Base-by-base conservation (phyloP, 1,140 invertebrate genomes). In the Aphelinus atriplicis region DNA sequence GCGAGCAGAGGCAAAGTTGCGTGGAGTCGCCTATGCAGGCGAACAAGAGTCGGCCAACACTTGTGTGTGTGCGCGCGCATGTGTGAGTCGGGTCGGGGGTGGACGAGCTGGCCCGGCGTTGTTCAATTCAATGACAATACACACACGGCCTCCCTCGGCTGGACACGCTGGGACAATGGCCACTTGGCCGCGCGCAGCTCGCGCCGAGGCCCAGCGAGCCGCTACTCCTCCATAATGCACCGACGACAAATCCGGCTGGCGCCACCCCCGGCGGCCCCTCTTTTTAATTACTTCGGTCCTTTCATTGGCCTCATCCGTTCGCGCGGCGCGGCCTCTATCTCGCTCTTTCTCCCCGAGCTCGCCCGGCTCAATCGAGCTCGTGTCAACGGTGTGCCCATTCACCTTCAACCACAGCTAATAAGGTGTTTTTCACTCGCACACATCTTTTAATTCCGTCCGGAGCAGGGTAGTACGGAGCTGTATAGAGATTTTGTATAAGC, bases 71-170 rank as follows among this genome's bases (percentile, higher is more conserved):
- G 78, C 75, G 75, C 77, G 80, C 51, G 71, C 26, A 26, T 26
- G 26, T 26, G 26, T 26, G 26, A 26, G 26, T 26, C 26, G 26
- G 26, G 26, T 26, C 26, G 26, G 26, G 26, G 26, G 26, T 26
- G 26, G 26, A 26, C 26, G 26, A 26, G 65, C 75, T 71, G 72
- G 64, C 71, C 73, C 77, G 77, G 79, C 76, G 80, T 85, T 88
- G 84, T 86, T 87, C 86, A 87, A 86, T 80, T 81, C 77, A 76
- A 82, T 84, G 84, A 87, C 85, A 88, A 88, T 86, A 80, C 83
- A 78, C 80, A 26, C 26, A 77, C 79, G 81, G 77, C 79, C 78
- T 63, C n/a, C 50, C 61, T 10, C 71, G 78, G 60, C 58, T 53
- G 69, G 70, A 72, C 69, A 71, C 73, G 68, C 73, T 64, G 61